These are phyloP conservation scores for Caenorhabditis imperialis DNA, from an alignment of 2,888 invertebrate genomes.

Conservation along the genomic window DNA sequence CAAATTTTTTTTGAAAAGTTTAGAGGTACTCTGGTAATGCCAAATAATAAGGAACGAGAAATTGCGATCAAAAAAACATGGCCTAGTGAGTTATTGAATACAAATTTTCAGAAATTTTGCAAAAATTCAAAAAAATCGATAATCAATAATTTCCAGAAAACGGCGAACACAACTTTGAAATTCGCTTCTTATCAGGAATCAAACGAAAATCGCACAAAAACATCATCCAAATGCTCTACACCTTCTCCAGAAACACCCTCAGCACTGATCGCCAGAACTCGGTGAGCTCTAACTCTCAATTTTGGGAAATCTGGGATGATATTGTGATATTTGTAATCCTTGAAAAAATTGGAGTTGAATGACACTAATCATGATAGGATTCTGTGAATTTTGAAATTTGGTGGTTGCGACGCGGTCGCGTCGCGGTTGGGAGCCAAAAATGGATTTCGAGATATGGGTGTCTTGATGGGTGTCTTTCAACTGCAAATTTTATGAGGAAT, in stretches of 20 bases:
- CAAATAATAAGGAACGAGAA: conserved; percentile 51
- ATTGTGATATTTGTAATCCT: no score
- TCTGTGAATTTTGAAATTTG: no score
- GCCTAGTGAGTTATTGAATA: conserved; percentile 61
- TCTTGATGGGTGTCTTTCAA: no score
- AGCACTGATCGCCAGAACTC: conserved; percentile 20
- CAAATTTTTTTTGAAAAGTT: background rate
- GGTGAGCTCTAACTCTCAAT: conserved; percentile 12
- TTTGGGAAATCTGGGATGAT: no score
- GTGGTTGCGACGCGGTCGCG: no score
- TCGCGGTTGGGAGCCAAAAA: no score
- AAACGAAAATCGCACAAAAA: conserved; percentile 64
- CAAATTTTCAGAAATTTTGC: background rate
- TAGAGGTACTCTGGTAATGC: conserved; percentile 52
- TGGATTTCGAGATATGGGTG: no score
- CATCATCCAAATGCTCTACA: conserved; percentile 68
- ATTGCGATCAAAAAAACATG: conserved; percentile 72
- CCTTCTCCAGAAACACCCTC: conserved; percentile 48
- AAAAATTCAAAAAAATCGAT: background rate
- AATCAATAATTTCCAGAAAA: conserved; percentile 36
- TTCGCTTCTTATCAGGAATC: conserved; percentile 62
- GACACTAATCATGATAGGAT: no score
- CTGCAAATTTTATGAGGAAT: no score
- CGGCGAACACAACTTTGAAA: conserved; percentile 58
- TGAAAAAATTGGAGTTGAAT: no score